Evolutionary conservation across 1,140 invertebrate genomes (phyloP).

Genomic region (Dysdera silvatica): DNA sequence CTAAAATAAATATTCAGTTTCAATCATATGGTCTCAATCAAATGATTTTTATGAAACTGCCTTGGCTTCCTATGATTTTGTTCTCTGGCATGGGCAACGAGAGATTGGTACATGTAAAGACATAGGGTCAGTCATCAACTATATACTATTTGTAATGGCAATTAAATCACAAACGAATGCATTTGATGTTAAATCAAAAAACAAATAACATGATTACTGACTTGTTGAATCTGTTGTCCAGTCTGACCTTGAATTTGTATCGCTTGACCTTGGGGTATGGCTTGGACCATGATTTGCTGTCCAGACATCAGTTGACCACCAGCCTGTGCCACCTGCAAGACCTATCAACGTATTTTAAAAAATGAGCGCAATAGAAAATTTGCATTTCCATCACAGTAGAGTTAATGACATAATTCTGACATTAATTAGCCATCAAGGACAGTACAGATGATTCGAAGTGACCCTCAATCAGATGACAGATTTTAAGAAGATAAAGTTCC

Average conservation of each 20-base stretch:
- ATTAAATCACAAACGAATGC: too few species aligned
- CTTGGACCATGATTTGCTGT: slow-evolving; percentile 44
- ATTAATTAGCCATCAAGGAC: neutral
- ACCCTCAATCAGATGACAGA: too few species aligned
- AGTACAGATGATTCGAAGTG: neutral
- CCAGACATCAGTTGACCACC: slow-evolving; percentile 46
- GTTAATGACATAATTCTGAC: neutral
- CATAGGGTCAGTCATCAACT: too few species aligned
- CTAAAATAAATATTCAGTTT: too few species aligned
- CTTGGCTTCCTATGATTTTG: too few species aligned
- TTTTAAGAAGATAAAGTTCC: too few species aligned
- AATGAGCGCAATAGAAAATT: neutral
- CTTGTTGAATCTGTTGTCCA: slow-evolving; percentile 49
- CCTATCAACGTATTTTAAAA: neutral
- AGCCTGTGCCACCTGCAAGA: slow-evolving; percentile 44
- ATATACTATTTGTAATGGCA: too few species aligned
- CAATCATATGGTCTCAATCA: too few species aligned
- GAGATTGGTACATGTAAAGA: too few species aligned
- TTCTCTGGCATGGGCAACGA: too few species aligned
- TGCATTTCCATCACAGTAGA: neutral
- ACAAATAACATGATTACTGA: neutral
- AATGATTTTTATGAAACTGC: too few species aligned
- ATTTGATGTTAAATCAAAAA: too few species aligned
- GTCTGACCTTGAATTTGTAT: slow-evolving; percentile 56
- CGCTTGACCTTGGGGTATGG: slow-evolving; percentile 48